Evolutionary conservation across 1,140 invertebrate genomes (phyloP).

Genomic region (Sitophilus oryzae): DNA sequence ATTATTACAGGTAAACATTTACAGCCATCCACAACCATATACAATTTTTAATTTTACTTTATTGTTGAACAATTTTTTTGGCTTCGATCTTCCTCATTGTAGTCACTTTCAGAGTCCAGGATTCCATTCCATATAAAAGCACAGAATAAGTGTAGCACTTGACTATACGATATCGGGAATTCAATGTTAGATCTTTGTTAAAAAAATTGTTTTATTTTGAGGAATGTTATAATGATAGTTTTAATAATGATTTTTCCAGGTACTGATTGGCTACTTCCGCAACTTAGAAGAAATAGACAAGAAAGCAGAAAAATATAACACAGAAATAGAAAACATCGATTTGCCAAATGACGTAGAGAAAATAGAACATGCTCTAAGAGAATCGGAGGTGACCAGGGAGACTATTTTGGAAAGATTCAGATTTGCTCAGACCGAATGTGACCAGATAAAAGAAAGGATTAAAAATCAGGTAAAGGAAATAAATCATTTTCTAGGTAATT

Average conservation of each 20-base stretch:
- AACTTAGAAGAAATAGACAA: slow-evolving; percentile 59
- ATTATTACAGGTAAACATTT: slow-evolving; percentile 51
- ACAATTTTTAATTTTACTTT: slow-evolving; percentile 3
- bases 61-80: too few species aligned
- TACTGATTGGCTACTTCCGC: slow-evolving; percentile 64
- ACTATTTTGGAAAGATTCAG: slow-evolving; percentile 56
- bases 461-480: slow-evolving; percentile 57
- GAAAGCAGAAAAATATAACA: slow-evolving; percentile 29
- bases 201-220: too few species aligned
- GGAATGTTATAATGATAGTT: neutral
- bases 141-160: too few species aligned
- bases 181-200: too few species aligned
- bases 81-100: too few species aligned
- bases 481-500: neutral
- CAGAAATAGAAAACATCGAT: slow-evolving; percentile 15
- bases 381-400: slow-evolving; percentile 55
- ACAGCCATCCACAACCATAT: neutral
- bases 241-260: slow-evolving; percentile 32
- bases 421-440: slow-evolving; percentile 55
- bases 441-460: slow-evolving; percentile 59
- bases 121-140: too few species aligned
- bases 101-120: too few species aligned
- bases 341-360: slow-evolving; percentile 47
- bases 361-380: slow-evolving; percentile 50
- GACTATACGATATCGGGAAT: too few species aligned